A percentile compares a stretch with the other conserved stretches of the same genome.
Evolutionary conservation across 2,888 invertebrate species (phyloP).

Genomic region (Anthophora plumipes): DNA sequence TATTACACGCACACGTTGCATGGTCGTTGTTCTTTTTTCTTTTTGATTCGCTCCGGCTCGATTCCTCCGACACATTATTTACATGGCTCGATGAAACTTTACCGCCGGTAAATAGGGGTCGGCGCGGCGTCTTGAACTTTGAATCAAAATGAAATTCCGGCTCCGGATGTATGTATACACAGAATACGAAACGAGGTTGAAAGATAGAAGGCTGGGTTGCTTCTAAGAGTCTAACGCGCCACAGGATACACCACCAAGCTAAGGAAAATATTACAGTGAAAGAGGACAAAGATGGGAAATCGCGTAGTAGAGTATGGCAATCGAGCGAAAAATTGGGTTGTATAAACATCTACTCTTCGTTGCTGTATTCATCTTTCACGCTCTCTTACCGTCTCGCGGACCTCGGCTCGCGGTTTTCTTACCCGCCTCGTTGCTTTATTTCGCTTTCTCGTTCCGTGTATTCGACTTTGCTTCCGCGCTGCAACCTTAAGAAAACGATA

Average conservation of each 20-base stretch:
- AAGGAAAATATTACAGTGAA: slow-evolving; percentile 50
- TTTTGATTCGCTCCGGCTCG: not conserved
- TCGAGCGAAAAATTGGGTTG: slow-evolving; percentile 77
- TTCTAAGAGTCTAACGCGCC: slow-evolving; percentile 19
- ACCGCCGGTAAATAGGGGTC: slow-evolving; percentile 21
- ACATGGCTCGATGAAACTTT: slow-evolving; percentile 14
- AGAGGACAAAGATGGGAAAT: slow-evolving; percentile 46
- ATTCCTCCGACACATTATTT: slow-evolving; percentile 17
- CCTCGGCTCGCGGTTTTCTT: slow-evolving; percentile 1
- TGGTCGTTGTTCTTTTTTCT: slow-evolving; percentile 31
- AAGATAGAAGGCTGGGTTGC: not conserved
- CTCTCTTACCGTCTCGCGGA: too few species aligned
- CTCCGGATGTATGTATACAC: not conserved
- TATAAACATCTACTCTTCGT: slow-evolving; percentile 70
- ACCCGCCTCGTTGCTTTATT: not conserved
- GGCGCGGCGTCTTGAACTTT: slow-evolving; percentile 24
- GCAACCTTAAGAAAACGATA: slow-evolving; percentile 29
- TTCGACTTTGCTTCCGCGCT: not conserved
- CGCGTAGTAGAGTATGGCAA: slow-evolving; percentile 67
- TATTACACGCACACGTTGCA: slow-evolving; percentile 24
- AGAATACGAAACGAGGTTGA: slow-evolving; percentile 13
- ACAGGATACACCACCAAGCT: slow-evolving; percentile 36
- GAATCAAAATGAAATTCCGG: slow-evolving; percentile 38
- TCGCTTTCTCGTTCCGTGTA: not conserved
- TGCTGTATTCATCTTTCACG: slow-evolving; percentile 39